phyloP scores from a whole-genome alignment of 2,888 invertebrate species.

The Caenorhabditis japonica region DNA sequence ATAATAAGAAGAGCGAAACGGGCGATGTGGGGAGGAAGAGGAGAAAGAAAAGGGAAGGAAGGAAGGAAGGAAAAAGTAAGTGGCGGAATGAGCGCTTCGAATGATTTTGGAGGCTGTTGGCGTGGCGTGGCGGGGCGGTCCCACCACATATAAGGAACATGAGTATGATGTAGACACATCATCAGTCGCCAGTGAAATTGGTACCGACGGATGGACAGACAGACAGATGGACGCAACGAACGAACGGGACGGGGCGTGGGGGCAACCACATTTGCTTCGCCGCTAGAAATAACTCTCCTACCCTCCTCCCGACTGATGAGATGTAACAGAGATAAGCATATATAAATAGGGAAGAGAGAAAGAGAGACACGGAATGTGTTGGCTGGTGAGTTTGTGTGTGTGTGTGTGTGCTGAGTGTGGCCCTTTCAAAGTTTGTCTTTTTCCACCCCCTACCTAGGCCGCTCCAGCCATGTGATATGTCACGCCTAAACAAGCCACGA shows the following conservation, averaged over 20 bases:
- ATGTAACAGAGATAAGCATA: slow-evolving; percentile 49
- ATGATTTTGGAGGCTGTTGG: slow-evolving; percentile 37
- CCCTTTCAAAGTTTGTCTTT: slow-evolving; percentile 16
- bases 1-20: slow-evolving; percentile 37
- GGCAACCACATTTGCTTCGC: slow-evolving; percentile 11
- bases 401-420: slow-evolving; percentile 22
- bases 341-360: slow-evolving; percentile 19
- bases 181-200: slow-evolving; percentile 8
- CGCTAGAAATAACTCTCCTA: slow-evolving; percentile 21
- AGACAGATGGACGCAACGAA: neutral
- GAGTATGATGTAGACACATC: neutral
- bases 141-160: neutral
- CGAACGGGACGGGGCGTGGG: slow-evolving; percentile 3
- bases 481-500: neutral
- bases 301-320: slow-evolving; percentile 10
- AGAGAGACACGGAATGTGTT: slow-evolving; percentile 12
- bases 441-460: neutral
- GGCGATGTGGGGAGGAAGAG: slow-evolving; percentile 7
- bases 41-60: slow-evolving; percentile 34
- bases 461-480: neutral
- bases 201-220: slow-evolving; percentile 12
- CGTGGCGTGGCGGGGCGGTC: neutral
- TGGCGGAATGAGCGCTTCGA: slow-evolving; percentile 43
- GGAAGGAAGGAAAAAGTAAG: slow-evolving; percentile 34
- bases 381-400: slow-evolving; percentile 3